These are phyloP conservation scores for Blera fallax DNA, from an alignment of 2,888 invertebrate species.

Conservation along the genomic window DNA sequence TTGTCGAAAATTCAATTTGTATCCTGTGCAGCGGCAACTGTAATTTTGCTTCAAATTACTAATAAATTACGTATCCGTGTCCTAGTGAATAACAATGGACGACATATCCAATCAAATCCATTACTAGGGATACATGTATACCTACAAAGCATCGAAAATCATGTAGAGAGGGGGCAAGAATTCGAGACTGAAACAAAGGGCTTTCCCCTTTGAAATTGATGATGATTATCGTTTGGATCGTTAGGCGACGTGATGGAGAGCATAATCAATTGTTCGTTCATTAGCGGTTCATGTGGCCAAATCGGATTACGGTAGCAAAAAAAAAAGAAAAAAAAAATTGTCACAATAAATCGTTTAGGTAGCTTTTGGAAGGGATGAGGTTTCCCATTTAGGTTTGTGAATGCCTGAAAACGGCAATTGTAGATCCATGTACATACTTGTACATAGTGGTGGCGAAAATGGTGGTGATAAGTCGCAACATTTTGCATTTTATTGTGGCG, in stretches of 20 bases:
- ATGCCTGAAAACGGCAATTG: no score
- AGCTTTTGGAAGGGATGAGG: no score
- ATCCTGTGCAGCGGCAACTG: not conserved
- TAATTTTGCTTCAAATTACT: conserved; percentile 39
- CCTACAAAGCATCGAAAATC: not conserved
- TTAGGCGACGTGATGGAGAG: conserved; percentile 6
- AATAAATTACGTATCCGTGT: conserved; percentile 21
- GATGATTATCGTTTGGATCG: conserved; percentile 37
- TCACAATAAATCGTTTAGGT: not conserved
- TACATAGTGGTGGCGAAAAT: no score
- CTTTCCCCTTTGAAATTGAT: conserved; percentile 27
- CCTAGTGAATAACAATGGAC: not conserved
- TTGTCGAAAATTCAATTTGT: conserved; percentile 32
- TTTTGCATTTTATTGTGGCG: no score
- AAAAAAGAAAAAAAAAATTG: not conserved
- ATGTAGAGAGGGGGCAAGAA: not conserved
- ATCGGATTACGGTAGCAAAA: not conserved
- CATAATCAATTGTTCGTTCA: conserved; percentile 36
- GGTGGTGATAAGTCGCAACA: no score
- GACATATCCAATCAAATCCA: conserved; percentile 38
- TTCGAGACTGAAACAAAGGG: conserved; percentile 19
- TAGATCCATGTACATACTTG: no score
- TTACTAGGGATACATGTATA: no score
- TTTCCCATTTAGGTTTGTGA: no score
- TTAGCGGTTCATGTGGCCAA: conserved; percentile 32